Evolutionary conservation across 2,797 vertebrate genomes (phyloP), one percentile per base, ranked within the genome.

Genomic region (Melanotaenia nigrans): DNA sequence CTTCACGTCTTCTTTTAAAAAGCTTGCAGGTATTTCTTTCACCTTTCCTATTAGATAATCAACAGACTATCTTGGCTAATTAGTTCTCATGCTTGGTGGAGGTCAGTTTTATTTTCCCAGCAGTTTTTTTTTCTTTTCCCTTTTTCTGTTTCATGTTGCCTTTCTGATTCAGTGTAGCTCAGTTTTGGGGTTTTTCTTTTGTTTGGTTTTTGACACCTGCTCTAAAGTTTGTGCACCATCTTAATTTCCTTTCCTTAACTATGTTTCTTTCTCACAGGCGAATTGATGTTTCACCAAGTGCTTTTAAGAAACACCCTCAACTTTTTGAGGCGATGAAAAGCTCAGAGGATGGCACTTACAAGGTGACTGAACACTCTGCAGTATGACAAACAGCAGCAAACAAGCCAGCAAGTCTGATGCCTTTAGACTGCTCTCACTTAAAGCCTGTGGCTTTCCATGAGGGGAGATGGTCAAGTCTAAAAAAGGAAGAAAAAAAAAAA

Each of bases 201-300:
- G 60, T 54, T 49, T 53, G 20, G 47, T 53, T 57, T 61, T 22
- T 56, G 35, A 7, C 59, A 11, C 5, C 20, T 63, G 25, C 6
- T 5, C 32, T n/a, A 0, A 66, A 16, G 9, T 33, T 70, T 20
- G 30, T 59, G 32, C 56, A 12, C 12, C 6, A 33, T 77, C 1
- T 63, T 40, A 58, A 71, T 56, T 25, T 6, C 60, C n/a, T 33
- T 42, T 35, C 51, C 30, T 51, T 60, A 77, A 85, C 16, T 68
- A 58, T 77, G 68, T 77, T 77, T 82, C 55, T 87, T 32, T 85
- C 73, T 84, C 80, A 8, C 90, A 99, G 98, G 96, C 96, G 96
- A 96, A 99, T 99, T 94, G 98, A 99, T 95, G 97, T 99, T 95
- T 99, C 97, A 93, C 98, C 97, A 90, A 99, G 98, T 96, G 97